Evolutionary conservation across 2,113 vertebrate species (phyloP).

Genomic region (Ctenomys sociabilis): DNA sequence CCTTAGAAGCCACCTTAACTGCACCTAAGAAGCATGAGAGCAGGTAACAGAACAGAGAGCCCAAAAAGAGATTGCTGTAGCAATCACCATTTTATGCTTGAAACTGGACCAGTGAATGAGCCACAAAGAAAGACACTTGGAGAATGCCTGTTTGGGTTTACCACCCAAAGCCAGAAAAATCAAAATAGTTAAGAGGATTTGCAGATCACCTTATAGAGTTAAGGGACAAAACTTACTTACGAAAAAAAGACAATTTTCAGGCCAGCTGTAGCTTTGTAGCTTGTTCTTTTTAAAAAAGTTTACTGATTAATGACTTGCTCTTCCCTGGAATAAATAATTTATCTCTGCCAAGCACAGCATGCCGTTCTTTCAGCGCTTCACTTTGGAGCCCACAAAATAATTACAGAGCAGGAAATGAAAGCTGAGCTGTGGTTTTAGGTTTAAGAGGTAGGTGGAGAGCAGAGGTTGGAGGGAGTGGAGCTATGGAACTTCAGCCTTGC

Average conservation of each 20-base stretch:
- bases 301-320: neutral
- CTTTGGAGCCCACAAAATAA: conserved; percentile 36
- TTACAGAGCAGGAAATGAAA: conserved; percentile 45
- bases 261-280: neutral
- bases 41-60: neutral
- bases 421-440: neutral
- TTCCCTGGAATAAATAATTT: neutral
- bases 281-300: conserved; percentile 49
- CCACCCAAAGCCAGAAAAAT: neutral
- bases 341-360: neutral
- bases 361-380: neutral
- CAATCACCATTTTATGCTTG: neutral
- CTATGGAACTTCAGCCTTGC: neutral
- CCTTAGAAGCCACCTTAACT: no score
- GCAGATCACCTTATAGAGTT: conserved; percentile 22
- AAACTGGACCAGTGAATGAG: neutral
- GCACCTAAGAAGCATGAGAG: neutral
- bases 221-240: neutral
- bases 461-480: neutral
- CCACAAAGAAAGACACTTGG: neutral
- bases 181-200: neutral
- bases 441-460: neutral
- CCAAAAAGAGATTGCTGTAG: neutral
- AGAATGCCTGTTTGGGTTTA: neutral
- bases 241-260: conserved; percentile 2